These are phyloP conservation scores for Eulemur rubriventer DNA, from an alignment of 2,797 vertebrate genomes.

Conservation along the genomic window DNA sequence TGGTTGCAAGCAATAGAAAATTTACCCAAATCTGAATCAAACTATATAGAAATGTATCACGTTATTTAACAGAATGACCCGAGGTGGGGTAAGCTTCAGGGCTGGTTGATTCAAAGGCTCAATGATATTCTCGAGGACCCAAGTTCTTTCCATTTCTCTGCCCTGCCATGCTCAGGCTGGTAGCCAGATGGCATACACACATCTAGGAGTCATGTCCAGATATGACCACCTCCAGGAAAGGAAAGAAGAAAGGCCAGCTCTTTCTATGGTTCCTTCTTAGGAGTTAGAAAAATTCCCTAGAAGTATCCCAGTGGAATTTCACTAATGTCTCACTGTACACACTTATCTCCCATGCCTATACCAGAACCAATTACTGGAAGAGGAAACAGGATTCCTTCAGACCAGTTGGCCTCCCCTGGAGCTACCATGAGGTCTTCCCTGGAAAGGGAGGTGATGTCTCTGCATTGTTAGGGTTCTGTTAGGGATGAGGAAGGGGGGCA, in stretches of 20 bases:
- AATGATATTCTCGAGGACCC: neutral
- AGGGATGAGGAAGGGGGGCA: neutral
- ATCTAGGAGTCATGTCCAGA: neutral
- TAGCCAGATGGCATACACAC: neutral
- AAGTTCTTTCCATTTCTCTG: neutral
- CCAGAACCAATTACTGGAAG: neutral
- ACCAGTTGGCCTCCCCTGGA: neutral
- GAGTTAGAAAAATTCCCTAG: neutral
- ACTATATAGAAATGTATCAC: neutral
- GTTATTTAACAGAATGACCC: neutral
- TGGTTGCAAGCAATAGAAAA: neutral
- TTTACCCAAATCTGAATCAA: neutral
- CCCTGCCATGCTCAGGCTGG: neutral
- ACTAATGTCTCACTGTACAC: neutral
- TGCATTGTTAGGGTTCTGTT: neutral
- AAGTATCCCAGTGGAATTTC: neutral
- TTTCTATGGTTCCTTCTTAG: neutral
- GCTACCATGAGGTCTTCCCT: neutral
- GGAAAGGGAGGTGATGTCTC: accelerated
- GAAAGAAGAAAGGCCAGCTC: neutral
- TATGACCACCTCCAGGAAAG: neutral
- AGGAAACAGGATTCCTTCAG: neutral
- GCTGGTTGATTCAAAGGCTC: neutral
- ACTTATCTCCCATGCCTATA: neutral
- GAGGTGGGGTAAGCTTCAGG: neutral